A percentile compares a stretch with the other conserved stretches of the same genome.
Conservation (phyloP, 2,797 vertebrate genomes). For the Graptemys geographica region DNA sequence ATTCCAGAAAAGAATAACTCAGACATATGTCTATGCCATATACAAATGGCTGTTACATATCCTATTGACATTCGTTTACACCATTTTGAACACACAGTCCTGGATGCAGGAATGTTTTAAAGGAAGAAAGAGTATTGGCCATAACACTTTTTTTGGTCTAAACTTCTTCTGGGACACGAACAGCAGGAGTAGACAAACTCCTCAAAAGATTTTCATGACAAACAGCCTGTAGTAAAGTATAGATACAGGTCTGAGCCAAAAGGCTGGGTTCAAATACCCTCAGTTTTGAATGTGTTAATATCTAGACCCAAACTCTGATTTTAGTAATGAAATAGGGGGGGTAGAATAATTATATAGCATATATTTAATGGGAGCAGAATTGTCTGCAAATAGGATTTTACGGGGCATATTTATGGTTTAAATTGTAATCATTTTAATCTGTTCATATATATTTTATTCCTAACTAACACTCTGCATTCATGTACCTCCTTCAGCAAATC, state of each 20-base stretch:
- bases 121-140: background rate
- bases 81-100: background rate
- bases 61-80: background rate
- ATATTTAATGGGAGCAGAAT: background rate
- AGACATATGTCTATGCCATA: background rate
- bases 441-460: background rate
- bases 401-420: background rate
- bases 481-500: background rate
- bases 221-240: background rate
- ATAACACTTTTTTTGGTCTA: background rate
- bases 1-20: background rate
- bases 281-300: conserved; percentile 16
- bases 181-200: background rate
- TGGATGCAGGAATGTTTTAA: background rate
- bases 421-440: background rate
- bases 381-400: background rate
- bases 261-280: background rate
- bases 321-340: background rate
- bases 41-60: background rate
- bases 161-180: background rate
- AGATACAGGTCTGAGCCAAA: background rate
- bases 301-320: conserved; percentile 7
- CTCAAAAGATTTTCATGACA: conserved; percentile 2
- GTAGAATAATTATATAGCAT: background rate
- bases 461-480: background rate